phyloP scores from a whole-genome alignment of 2,797 vertebrate genomes.

The Cottoperca gobio region DNA sequence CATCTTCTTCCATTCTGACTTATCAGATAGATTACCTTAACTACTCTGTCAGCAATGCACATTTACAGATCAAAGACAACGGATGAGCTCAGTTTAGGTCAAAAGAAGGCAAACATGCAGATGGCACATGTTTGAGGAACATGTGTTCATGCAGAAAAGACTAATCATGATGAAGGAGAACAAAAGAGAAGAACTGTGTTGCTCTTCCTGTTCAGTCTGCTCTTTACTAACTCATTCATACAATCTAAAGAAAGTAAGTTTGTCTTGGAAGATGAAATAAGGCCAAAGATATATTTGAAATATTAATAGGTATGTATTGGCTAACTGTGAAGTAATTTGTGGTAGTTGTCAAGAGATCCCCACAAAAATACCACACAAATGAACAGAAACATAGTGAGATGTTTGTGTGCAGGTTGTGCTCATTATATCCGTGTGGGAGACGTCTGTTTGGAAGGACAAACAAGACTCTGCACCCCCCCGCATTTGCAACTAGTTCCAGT shows the following conservation, averaged over 20 bases:
- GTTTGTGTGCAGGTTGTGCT: slow-evolving; percentile 32
- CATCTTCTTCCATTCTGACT: slow-evolving; percentile 65
- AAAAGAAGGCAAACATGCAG: slow-evolving; percentile 46
- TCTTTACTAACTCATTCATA: slow-evolving; percentile 2
- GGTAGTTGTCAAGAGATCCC: slow-evolving; percentile 6
- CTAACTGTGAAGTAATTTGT: slow-evolving; percentile 4
- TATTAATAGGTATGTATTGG: slow-evolving; percentile 2
- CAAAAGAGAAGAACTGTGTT: not conserved
- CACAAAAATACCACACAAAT: slow-evolving; percentile 19
- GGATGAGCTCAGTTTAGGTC: slow-evolving; percentile 25
- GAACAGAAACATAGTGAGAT: slow-evolving; percentile 11
- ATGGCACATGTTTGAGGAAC: slow-evolving; percentile 33
- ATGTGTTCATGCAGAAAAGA: slow-evolving; percentile 6
- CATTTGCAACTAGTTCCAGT: slow-evolving; percentile 44
- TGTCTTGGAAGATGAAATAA: slow-evolving; percentile 26
- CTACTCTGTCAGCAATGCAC: slow-evolving; percentile 43
- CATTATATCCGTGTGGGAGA: slow-evolving; percentile 22
- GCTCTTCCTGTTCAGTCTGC: not conserved
- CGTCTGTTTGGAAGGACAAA: slow-evolving; percentile 26
- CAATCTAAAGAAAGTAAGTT: not conserved
- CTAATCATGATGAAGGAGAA: not conserved
- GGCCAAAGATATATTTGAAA: not conserved
- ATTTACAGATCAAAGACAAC: slow-evolving; percentile 57
- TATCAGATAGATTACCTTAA: slow-evolving; percentile 55
- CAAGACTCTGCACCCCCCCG: not conserved